Evolutionary conservation across 1,140 invertebrate species (phyloP), one percentile per base, ranked within the genome.

Genomic region (Sesamia nonagrioides): DNA sequence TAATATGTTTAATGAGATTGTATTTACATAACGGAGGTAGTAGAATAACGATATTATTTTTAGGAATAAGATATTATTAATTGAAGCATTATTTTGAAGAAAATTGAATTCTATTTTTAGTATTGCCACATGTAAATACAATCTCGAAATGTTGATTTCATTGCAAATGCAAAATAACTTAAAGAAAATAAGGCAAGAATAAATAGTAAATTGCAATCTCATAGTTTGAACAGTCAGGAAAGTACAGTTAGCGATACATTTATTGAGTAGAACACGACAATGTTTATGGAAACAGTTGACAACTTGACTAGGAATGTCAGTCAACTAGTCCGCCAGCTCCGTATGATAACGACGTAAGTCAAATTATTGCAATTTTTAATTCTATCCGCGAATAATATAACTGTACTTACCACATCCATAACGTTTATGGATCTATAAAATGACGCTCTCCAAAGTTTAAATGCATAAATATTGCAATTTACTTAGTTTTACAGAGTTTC

Each of bases 361-460:
- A 60, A 66, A 63, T 77, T 77, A 73, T 77, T 80, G 73, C 73
- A 61, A 63, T 74, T 48, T 61, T 69, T 66, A 52, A 50, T 63
- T 40, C 37, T 83, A 78, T 63, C 78, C 50, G 48, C 45, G 54
- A 68, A 76, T 50, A 35, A 60, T 63, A 77, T 50, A 80, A 74
- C 78, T 80, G 78, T 82, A 82, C 81, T 82, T 82, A 82, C 77
- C 81, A 54, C 63, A 71, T 48, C 56, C 9, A 76, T 76, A 63
- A 63, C 40, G 42, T 15, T 76, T 76, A 45, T 17, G 17, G 18
- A 58, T 42, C 37, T 48, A 8, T 71, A 79, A 83, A 81, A 84
- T 82, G 83, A 84, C 80, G 80, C 80, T 79, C 68, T 56, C 63
- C 72, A 78, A 76, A 9, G 42, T 45, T 58, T 33, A 33, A 50